Percentiles rank a stretch among this genome's conserved stretches.
These are phyloP conservation scores for Paelopatides confundens DNA, from an alignment of 53 echinoderm and acorn worm species.

Conservation along the genomic window DNA sequence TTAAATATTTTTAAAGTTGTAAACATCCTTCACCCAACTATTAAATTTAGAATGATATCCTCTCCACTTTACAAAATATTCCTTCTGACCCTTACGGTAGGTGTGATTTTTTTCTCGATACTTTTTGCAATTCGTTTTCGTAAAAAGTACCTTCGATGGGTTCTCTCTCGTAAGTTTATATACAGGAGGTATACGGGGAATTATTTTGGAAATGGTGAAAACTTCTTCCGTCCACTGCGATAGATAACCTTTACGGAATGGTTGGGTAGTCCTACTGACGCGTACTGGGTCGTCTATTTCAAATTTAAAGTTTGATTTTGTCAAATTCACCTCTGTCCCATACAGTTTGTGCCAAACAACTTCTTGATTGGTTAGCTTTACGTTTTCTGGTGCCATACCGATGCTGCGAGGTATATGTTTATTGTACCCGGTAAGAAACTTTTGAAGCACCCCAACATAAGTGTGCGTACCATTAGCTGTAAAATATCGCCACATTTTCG, in stretches of 20 bases:
- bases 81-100: too few species aligned
- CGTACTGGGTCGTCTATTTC: slow-evolving; percentile 53
- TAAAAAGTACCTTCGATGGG: slow-evolving; percentile 54
- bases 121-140: slow-evolving; percentile 62
- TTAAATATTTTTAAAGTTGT: slow-evolving; percentile 12
- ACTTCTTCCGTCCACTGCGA: slow-evolving; percentile 63
- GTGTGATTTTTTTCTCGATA: slow-evolving; percentile 38
- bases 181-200: slow-evolving; percentile 26
- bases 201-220: slow-evolving; percentile 23
- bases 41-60: too few species aligned
- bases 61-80: too few species aligned
- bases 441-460: slow-evolving; percentile 31
- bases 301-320: not conserved
- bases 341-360: slow-evolving; percentile 16
- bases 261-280: slow-evolving; percentile 37
- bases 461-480: slow-evolving; percentile 4
- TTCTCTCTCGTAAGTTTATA: slow-evolving; percentile 51
- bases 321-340: not conserved
- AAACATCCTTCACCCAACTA: too few species aligned
- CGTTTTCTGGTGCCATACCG: not conserved
- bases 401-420: not conserved
- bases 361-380: slow-evolving; percentile 23
- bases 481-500: slow-evolving; percentile 59
- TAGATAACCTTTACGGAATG: slow-evolving; percentile 56
- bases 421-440: not conserved